Percentiles rank a stretch among this genome's conserved stretches.
Evolutionary conservation across 1,140 invertebrate species (phyloP).

Genomic region (Trachymyrmex cornetzi): DNA sequence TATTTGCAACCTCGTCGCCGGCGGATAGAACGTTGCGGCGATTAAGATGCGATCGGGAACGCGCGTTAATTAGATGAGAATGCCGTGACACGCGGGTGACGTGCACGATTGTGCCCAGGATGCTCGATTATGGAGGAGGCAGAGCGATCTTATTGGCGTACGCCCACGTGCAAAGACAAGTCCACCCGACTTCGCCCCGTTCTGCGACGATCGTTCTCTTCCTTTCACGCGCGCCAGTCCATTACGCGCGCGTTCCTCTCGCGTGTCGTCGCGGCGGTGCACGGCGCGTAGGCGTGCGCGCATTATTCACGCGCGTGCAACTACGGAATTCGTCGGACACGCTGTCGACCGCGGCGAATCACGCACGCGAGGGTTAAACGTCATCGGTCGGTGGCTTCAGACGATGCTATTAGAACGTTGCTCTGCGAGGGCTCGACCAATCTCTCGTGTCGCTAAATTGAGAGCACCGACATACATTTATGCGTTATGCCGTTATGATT

Average conservation of each 20-base stretch:
- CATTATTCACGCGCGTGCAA: conserved; percentile 75
- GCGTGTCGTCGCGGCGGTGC: conserved; percentile 45
- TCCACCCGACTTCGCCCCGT: conserved; percentile 38
- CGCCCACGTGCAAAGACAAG: conserved; percentile 65
- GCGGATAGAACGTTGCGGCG: conserved; percentile 11
- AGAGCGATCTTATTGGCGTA: conserved; percentile 49
- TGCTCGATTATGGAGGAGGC: conserved; percentile 49
- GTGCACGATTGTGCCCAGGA: conserved; percentile 33
- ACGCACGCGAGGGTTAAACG: conserved; percentile 60
- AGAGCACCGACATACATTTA: conserved; percentile 9
- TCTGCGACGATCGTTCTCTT: conserved; percentile 37
- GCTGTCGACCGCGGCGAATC: conserved; percentile 56
- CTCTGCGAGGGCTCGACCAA: conserved; percentile 1
- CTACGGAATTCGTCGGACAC: conserved; percentile 62
- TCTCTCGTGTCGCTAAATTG: conserved; percentile 17
- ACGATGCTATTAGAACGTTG: conserved; percentile 24
- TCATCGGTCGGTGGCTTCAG: conserved; percentile 40
- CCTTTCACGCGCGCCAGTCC: conserved; percentile 49
- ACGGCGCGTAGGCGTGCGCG: conserved; percentile 65
- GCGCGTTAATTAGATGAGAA: conserved; percentile 72
- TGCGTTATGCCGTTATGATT: conserved; percentile 24
- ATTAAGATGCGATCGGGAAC: conserved; percentile 72
- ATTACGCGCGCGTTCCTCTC: conserved; percentile 64
- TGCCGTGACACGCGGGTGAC: conserved; percentile 36
- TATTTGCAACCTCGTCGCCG: conserved; percentile 9